Evolutionary conservation across 2,113 vertebrate genomes (phyloP).

Genomic region (Otis tarda): DNA sequence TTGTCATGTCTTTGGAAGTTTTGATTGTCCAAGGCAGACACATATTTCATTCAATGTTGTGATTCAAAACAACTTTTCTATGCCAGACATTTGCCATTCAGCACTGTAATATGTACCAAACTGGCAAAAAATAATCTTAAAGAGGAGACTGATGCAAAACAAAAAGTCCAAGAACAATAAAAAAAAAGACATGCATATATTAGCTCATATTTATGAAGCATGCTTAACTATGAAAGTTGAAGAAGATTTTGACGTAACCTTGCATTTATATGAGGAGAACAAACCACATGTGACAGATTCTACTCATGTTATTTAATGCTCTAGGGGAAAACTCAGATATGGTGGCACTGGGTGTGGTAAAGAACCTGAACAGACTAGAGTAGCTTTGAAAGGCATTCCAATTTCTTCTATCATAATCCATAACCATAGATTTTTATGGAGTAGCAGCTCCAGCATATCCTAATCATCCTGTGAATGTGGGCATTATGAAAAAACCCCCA

Average conservation of each 20-base stretch:
- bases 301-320: conserved; percentile 7
- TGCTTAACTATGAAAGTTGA: not conserved
- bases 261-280: not conserved
- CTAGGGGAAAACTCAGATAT: not conserved
- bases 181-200: not conserved
- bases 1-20: not conserved
- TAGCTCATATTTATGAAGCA: not conserved
- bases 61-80: not conserved
- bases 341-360: not conserved
- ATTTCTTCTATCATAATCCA: not conserved
- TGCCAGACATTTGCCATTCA: not conserved
- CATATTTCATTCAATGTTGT: not conserved
- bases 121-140: not conserved
- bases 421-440: not conserved
- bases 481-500: not conserved
- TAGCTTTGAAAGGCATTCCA: not conserved
- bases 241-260: conserved; percentile 43
- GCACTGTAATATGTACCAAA: not conserved
- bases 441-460: not conserved
- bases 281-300: conserved; percentile 50
- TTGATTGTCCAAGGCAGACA: not conserved
- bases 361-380: not conserved
- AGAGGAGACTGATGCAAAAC: not conserved
- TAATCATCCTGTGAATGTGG: not conserved
- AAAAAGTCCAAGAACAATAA: not conserved